Evolutionary conservation across 1,140 invertebrate species (phyloP).

Genomic region (Scaptomyza montana): DNA sequence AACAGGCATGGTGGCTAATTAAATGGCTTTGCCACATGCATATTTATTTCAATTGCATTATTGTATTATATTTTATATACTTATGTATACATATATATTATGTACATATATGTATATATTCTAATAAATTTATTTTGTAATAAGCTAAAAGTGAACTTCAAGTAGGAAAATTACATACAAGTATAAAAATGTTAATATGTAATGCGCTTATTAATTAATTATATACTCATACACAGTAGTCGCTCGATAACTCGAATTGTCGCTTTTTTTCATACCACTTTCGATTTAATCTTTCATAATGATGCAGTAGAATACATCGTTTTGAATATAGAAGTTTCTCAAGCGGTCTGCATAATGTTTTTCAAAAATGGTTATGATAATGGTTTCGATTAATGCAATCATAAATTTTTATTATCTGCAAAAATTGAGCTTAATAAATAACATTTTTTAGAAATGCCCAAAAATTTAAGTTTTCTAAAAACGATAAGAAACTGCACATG

Average conservation of each 20-base stretch:
- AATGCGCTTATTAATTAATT: slow-evolving; percentile 15
- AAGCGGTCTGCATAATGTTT: too few relatives aligned
- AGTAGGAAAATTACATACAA: slow-evolving; percentile 38
- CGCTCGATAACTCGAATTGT: not conserved
- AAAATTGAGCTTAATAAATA: too few relatives aligned
- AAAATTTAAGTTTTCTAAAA: too few relatives aligned
- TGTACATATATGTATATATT: slow-evolving; percentile 18
- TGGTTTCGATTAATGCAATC: too few relatives aligned
- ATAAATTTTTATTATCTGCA: too few relatives aligned
- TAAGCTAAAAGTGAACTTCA: slow-evolving; percentile 43
- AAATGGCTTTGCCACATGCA: not conserved
- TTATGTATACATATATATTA: slow-evolving; percentile 18
- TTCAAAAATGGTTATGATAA: too few relatives aligned
- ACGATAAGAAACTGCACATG: too few relatives aligned
- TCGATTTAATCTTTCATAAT: too few relatives aligned
- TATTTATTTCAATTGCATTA: slow-evolving; percentile 17
- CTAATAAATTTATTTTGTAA: slow-evolving; percentile 17
- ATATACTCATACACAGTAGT: not conserved
- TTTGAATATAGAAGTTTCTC: too few relatives aligned
- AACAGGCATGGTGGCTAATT: slow-evolving; percentile 83
- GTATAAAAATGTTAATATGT: slow-evolving; percentile 39
- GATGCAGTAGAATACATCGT: too few relatives aligned
- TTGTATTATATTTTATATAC: slow-evolving; percentile 28
- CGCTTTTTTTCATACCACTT: too few relatives aligned
- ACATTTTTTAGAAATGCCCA: too few relatives aligned